Conservation (phyloP, 2,113 vertebrate species). For the Neolamprologus brichardi region DNA sequence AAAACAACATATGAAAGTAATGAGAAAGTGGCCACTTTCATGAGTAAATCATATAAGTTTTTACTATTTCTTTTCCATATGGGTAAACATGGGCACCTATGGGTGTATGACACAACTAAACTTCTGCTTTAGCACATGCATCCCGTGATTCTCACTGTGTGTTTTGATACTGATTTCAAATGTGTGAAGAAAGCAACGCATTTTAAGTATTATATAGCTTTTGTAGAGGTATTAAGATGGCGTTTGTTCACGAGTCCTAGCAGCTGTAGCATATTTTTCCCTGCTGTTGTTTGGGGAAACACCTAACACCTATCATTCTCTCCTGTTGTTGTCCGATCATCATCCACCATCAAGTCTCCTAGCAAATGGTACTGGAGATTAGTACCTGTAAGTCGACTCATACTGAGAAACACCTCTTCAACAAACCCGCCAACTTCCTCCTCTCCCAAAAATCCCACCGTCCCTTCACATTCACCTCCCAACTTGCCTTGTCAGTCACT, state of each 20-base stretch:
- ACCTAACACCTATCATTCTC: slow-evolving; percentile 48
- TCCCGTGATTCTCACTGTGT: not conserved
- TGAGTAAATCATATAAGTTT: not conserved
- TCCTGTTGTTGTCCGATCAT: slow-evolving; percentile 58
- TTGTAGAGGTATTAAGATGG: not conserved
- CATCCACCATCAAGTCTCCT: slow-evolving; percentile 83
- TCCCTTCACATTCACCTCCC: not conserved
- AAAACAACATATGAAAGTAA: not conserved
- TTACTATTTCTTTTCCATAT: not conserved
- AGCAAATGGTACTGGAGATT: slow-evolving; percentile 98
- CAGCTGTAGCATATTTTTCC: not conserved
- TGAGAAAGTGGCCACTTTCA: not conserved
- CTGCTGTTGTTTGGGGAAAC: not conserved
- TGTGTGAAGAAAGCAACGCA: not conserved
- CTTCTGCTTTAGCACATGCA: not conserved
- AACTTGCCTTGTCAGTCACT: not conserved
- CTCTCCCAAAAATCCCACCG: not conserved
- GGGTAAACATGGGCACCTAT: not conserved
- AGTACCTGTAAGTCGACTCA: slow-evolving; percentile 90
- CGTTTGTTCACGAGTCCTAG: not conserved
- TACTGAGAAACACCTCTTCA: not conserved
- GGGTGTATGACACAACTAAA: not conserved
- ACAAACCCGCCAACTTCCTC: not conserved
- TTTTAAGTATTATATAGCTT: not conserved
- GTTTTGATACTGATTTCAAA: not conserved